Percentiles rank a stretch among this genome's conserved stretches.
phyloP scores from a whole-genome alignment of 2,797 vertebrate species.

The Oreochromis grahami region DNA sequence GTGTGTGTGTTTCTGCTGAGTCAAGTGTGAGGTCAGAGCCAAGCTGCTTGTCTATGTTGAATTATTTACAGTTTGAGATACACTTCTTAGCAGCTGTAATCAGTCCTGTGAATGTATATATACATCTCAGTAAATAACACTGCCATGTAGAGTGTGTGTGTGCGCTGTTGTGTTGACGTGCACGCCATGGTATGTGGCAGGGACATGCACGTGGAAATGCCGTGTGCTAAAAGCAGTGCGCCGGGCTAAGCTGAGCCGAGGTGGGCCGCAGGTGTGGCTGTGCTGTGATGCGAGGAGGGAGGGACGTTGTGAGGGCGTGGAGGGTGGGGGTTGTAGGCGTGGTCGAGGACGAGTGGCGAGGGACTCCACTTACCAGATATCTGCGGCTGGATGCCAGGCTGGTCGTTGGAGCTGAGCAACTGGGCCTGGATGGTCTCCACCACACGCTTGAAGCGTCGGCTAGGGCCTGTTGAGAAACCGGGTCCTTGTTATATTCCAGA shows the following conservation, averaged over 20 bases:
- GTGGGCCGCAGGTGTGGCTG: constrained; percentile 51
- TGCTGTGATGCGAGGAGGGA: constrained; percentile 42
- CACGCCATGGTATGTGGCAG: constrained; percentile 42
- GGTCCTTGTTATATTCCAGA: not conserved
- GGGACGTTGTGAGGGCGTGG: constrained; percentile 13
- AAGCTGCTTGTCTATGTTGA: not conserved
- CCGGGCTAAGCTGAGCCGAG: constrained; percentile 29
- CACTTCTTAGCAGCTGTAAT: not conserved
- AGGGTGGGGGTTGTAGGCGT: not conserved
- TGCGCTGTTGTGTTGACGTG: not conserved
- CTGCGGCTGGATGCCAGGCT: constrained; percentile 88
- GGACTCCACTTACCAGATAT: constrained; percentile 86
- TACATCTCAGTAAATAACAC: not conserved
- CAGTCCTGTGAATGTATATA: not conserved
- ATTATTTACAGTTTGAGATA: not conserved
- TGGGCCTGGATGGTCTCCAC: constrained; percentile 99
- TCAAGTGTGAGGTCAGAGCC: not conserved
- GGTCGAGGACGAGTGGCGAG: not conserved
- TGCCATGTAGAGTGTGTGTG: not conserved
- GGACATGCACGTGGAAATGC: constrained; percentile 63
- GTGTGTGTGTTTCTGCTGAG: constrained; percentile 25
- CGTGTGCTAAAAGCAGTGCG: constrained; percentile 53
- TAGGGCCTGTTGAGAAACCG: constrained; percentile 82
- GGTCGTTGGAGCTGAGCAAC: constrained; percentile 92
- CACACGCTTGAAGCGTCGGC: constrained; percentile 97